Conservation (phyloP, 2,888 invertebrate species). For the Aphidius colemani region DNA sequence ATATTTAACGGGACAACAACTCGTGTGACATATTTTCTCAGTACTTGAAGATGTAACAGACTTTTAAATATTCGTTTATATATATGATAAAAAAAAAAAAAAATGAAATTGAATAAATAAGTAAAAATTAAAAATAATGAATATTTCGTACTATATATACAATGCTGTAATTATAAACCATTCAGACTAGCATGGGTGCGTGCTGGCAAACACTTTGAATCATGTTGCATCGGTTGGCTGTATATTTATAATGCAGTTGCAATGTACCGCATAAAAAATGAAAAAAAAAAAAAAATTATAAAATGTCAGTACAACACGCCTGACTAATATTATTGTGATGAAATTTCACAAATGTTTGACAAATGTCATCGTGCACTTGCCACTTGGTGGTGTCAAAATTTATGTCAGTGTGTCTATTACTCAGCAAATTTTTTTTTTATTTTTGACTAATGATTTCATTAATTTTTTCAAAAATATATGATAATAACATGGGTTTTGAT, state of each 20-base stretch:
- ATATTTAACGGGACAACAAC: background rate
- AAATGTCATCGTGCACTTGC: too few species aligned
- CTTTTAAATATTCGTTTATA: background rate
- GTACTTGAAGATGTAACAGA: background rate
- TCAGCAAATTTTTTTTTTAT: too few species aligned
- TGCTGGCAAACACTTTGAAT: slow-evolving; percentile 47
- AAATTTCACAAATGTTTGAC: slow-evolving; percentile 46
- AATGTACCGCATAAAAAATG: slow-evolving; percentile 7
- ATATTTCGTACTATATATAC: slow-evolving; percentile 48
- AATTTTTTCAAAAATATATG: slow-evolving; percentile 34
- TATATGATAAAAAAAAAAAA: slow-evolving; percentile 29
- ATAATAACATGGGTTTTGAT: slow-evolving; percentile 31
- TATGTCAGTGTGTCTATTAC: slow-evolving; percentile 12
- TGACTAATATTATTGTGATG: slow-evolving; percentile 44
- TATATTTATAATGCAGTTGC: slow-evolving; percentile 13
- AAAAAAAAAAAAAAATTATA: background rate
- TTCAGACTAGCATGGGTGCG: slow-evolving; percentile 48
- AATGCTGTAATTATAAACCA: slow-evolving; percentile 53
- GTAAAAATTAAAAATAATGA: slow-evolving; percentile 34
- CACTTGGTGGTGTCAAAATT: background rate
- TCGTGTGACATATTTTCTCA: too few species aligned
- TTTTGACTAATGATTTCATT: too few species aligned
- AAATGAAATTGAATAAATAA: background rate
- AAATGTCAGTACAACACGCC: slow-evolving; percentile 8
- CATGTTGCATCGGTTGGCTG: slow-evolving; percentile 38